Evolutionary conservation across 2,888 invertebrate genomes (phyloP), one percentile per base, ranked within the genome.

Genomic region (Cyclophora punctaria): DNA sequence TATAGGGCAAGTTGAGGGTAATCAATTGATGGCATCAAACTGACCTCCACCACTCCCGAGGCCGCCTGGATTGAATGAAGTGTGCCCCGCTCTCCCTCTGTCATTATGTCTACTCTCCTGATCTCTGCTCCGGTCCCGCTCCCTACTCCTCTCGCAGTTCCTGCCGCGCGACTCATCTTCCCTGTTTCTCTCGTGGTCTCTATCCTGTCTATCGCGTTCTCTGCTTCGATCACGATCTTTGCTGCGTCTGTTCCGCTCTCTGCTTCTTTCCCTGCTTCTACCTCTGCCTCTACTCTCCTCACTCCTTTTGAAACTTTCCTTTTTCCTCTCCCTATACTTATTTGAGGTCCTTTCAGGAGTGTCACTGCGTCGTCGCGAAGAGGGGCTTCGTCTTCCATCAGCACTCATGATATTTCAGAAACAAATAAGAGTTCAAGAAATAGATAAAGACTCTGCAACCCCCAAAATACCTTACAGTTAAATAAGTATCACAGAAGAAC

Each of bases 21-120:
- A 20, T 2, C 20, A 20, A 20, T 20, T 20, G 20, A 1, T 20
- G 1, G 20, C 20, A 20, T 7, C 40, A 35, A n/a, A 59, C 52
- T 53, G 54, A 76, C 80, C 80, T 59, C 80, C 75, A 5, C 81
- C 80, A 59, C 80, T 75, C 4, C 81, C 82, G 3, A 80, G 67
- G 2, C 83, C 83, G 7, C 75, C 78, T 41, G 76, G 75, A 55
- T 58, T 74, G 47, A 67, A 57, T 66, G 44, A 75, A 50, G n/a
- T 46, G 63, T 70, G 48, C 37, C 67, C 68, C 0, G 71, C 66
- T 50, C 69, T 75, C 0, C 69, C 75, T 35, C 71, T 60, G n/a
- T 69, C 72, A 2, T 62, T 66, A n/a, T 66, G 63, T 7, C 61
- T 54, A 7, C 57, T 55, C 5, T 55, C 49, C 6, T 56, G 56